Evolutionary conservation across 2,113 vertebrate species (phyloP), one percentile per base, ranked within the genome.

Genomic region (Cyanocitta stelleri): DNA sequence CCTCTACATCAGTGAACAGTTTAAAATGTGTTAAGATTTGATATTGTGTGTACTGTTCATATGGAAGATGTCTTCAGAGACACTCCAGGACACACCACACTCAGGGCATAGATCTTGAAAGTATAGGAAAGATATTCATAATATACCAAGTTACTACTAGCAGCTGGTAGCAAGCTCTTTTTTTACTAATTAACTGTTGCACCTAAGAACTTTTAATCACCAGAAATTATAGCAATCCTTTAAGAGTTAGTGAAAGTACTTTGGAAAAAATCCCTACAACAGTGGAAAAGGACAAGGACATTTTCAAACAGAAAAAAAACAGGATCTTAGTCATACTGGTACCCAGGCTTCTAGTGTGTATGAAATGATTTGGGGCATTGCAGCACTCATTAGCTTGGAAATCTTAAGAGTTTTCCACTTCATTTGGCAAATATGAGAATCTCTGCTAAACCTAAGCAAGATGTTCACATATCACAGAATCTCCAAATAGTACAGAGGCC

Each of bases 11-110:
- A 85, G 22, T 1, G 11, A 89, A 75, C 8, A 85, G 52, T 82
- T 89, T 52, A 63, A 92, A 92, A 85, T 84, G 55, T 95, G 90
- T 90, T 84, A 46, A 90, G 23, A 23, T 51, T 62, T 90, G 75
- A 95, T 95, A 85, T 46, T 37, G 13, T 17, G 2, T 63, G 23
- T 61, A 46, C 61, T 84, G 30, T 16, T 90, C 41, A 30, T 43
- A 51, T 18, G 14, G n/a, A 35, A 86, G 30, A 41, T 32, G 26
- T 13, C 46, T 80, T 84, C 71, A 81, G 52, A 89, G 64, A 67
- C 10, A 33, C 23, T 74, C 41, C 39, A 73, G 63, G 62, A 46
- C 37, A 58, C 5, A 43, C 20, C 22, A 76, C 4, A 5, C 0
- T 24, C 22, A n/a, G 7, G n/a, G 5, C 22, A 62, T 51, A 71